phyloP scores from a whole-genome alignment of 2,888 invertebrate species.

The Stenotaenia linearis region DNA sequence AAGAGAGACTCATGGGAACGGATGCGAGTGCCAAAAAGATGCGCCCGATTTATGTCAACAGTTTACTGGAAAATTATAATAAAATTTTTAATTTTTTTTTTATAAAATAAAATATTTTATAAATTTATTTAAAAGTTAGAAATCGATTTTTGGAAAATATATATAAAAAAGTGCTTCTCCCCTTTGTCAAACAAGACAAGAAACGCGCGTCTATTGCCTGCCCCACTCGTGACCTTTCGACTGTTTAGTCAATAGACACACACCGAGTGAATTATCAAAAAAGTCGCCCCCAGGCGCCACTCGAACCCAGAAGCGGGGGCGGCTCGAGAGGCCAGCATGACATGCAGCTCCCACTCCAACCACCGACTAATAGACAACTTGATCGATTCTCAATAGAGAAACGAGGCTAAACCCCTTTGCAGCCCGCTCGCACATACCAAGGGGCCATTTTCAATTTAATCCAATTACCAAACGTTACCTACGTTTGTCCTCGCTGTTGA shows the following conservation, averaged over 20 bases:
- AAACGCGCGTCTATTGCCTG: constrained; percentile 13
- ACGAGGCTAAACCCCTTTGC: not conserved
- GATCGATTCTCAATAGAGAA: constrained; percentile 20
- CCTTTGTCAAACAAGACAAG: not conserved
- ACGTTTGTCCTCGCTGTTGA: not conserved
- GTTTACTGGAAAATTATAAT: not conserved
- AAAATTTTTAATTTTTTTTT: too few relatives aligned
- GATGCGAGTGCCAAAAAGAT: constrained; percentile 5
- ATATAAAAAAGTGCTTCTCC: not conserved
- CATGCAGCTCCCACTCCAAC: constrained; percentile 24
- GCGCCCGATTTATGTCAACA: not conserved
- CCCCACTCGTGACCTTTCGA: constrained; percentile 26
- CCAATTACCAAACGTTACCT: not conserved
- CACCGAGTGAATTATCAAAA: constrained; percentile 24
- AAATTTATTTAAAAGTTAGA: too few relatives aligned
- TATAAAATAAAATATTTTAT: too few relatives aligned
- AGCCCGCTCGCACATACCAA: not conserved
- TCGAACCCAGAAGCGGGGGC: constrained; percentile 19
- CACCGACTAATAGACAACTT: constrained; percentile 12
- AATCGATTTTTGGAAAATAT: not conserved
- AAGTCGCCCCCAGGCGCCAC: constrained; percentile 26
- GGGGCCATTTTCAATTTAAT: constrained; percentile 11
- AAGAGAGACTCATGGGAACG: constrained; percentile 20
- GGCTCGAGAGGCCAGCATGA: constrained; percentile 22
- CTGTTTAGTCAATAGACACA: constrained; percentile 24